These are phyloP conservation scores for Pristionchus entomophagus DNA, from an alignment of 2,888 invertebrate species.

Conservation along the genomic window DNA sequence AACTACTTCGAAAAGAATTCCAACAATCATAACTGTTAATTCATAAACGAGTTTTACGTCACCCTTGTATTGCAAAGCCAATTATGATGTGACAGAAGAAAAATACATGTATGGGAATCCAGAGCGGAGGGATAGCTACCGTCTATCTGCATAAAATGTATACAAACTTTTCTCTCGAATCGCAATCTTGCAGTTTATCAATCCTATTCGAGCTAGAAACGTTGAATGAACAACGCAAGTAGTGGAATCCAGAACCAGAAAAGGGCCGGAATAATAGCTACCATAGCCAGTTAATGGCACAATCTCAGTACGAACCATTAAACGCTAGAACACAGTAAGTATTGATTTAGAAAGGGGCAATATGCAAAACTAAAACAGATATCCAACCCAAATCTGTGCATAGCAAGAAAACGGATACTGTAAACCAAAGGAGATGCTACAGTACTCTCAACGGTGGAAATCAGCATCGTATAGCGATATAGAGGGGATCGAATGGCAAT, in stretches of 20 bases:
- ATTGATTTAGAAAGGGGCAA: neutral
- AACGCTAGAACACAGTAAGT: constrained; percentile 5
- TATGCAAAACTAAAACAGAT: constrained; percentile 21
- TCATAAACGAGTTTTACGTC: constrained; percentile 27
- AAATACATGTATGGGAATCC: too few species aligned
- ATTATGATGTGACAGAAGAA: too few species aligned
- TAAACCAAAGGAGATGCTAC: neutral
- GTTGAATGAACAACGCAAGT: constrained; percentile 24
- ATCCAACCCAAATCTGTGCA: constrained; percentile 37
- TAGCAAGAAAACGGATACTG: constrained; percentile 28
- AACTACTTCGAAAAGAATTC: neutral
- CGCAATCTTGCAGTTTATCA: neutral
- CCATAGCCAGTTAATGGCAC: neutral
- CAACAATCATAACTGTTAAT: constrained; percentile 26
- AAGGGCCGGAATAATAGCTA: neutral
- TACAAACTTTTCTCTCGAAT: neutral
- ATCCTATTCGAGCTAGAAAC: neutral
- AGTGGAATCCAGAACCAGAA: neutral
- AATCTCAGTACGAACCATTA: constrained; percentile 15
- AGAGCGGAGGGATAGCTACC: too few species aligned
- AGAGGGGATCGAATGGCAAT: constrained; percentile 19
- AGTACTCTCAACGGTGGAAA: neutral
- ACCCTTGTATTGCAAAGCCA: too few species aligned
- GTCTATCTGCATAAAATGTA: neutral
- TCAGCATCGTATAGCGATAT: constrained; percentile 10